Evolutionary conservation across 1,140 invertebrate species (phyloP).

Genomic region (Globodera ellingtonae): DNA sequence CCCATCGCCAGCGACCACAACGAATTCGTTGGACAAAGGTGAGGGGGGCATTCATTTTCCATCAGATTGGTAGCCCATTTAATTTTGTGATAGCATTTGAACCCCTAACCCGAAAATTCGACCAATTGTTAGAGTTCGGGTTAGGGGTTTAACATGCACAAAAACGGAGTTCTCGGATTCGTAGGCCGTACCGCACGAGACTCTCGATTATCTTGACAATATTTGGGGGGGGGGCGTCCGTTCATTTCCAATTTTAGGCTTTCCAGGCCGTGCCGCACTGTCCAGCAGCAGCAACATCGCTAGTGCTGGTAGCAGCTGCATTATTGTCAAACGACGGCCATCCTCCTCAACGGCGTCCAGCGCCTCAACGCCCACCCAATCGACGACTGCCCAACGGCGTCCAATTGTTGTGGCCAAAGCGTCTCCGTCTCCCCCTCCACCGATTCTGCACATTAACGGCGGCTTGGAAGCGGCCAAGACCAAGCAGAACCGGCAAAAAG

Average conservation of each 20-base stretch:
- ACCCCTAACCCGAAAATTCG: neutral
- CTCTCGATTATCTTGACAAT: no score
- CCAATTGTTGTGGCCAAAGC: constrained; percentile 7
- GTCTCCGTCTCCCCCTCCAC: neutral
- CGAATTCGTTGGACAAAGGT: neutral
- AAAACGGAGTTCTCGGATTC: no score
- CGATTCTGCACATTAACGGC: neutral
- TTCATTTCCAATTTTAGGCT: neutral
- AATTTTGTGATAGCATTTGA: no score
- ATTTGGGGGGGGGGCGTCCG: neutral
- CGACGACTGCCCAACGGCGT: constrained; percentile 25
- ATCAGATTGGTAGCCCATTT: no score
- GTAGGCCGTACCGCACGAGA: neutral
- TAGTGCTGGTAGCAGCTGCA: neutral
- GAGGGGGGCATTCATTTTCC: no score
- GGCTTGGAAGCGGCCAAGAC: neutral
- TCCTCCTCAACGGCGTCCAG: constrained; percentile 5
- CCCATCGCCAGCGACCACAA: neutral
- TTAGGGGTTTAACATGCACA: no score
- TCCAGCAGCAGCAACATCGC: neutral
- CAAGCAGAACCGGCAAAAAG: neutral
- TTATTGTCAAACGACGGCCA: neutral
- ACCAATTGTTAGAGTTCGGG: no score
- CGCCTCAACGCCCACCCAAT: constrained; percentile 16
- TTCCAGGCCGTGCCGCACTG: neutral